Evolutionary conservation across 2,888 invertebrate species (phyloP).

Genomic region (Cheilosia soror): DNA sequence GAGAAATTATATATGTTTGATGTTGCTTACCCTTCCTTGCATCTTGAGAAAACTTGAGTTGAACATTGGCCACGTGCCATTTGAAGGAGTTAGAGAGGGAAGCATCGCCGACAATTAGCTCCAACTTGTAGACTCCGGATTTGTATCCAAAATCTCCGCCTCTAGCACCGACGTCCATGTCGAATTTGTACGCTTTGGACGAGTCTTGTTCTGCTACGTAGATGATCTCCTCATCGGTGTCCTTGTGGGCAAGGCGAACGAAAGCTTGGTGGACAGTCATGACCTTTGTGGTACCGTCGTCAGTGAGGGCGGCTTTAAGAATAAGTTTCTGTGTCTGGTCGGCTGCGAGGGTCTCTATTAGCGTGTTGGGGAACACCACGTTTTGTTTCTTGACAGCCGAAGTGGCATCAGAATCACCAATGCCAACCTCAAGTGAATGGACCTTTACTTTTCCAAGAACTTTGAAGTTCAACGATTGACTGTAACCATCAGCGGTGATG

Average conservation of each 20-base stretch:
- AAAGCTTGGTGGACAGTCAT: slow-evolving; percentile 94
- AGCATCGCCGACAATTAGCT: slow-evolving; percentile 95
- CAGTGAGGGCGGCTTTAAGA: slow-evolving; percentile 91
- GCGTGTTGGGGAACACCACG: slow-evolving; percentile 89
- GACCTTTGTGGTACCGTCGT: slow-evolving; percentile 87
- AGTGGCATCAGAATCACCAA: slow-evolving; percentile 95
- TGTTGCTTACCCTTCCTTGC: slow-evolving; percentile 79
- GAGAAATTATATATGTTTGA: neutral
- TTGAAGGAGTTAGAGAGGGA: slow-evolving; percentile 94
- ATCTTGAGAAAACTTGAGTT: slow-evolving; percentile 88
- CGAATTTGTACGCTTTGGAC: slow-evolving; percentile 92
- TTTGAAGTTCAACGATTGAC: slow-evolving; percentile 87
- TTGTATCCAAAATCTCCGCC: slow-evolving; percentile 90
- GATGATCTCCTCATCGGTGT: slow-evolving; percentile 92
- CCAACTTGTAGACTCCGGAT: slow-evolving; percentile 92
- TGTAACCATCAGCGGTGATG: slow-evolving; percentile 88
- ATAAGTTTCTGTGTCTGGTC: slow-evolving; percentile 95
- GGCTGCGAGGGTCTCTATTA: slow-evolving; percentile 89
- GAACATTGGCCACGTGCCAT: slow-evolving; percentile 92
- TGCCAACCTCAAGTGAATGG: slow-evolving; percentile 92
- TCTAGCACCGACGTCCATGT: slow-evolving; percentile 93
- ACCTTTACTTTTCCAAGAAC: slow-evolving; percentile 91
- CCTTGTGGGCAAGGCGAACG: slow-evolving; percentile 89
- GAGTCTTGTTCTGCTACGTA: slow-evolving; percentile 96
- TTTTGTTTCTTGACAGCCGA: slow-evolving; percentile 91